Conservation (phyloP, 2,797 vertebrate genomes). For the Danio jaintianensis region DNA sequence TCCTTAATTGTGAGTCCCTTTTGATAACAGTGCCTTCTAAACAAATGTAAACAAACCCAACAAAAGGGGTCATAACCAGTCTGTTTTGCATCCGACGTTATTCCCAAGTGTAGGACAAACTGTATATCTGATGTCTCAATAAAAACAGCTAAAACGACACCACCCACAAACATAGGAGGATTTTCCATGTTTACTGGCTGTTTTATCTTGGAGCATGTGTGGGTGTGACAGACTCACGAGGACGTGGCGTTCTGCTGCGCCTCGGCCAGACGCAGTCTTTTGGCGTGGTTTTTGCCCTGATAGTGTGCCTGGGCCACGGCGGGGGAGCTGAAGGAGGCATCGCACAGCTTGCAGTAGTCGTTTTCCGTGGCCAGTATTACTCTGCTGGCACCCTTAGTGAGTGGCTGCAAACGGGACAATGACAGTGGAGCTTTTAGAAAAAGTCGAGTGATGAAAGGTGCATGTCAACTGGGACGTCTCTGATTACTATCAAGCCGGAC, state of each 20-base stretch:
- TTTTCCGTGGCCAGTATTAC: slow-evolving; percentile 98
- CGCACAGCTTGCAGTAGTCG: slow-evolving; percentile 98
- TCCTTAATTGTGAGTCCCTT: too few species aligned
- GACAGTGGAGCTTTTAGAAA: slow-evolving; percentile 41
- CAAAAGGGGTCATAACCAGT: background rate
- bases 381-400: slow-evolving; percentile 86
- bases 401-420: slow-evolving; percentile 69
- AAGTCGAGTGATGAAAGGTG: slow-evolving; percentile 20
- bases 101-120: background rate
- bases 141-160: background rate
- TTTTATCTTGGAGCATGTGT: background rate
- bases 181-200: background rate
- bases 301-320: slow-evolving; percentile 98
- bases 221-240: slow-evolving; percentile 81
- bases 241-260: slow-evolving; percentile 86
- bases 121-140: slow-evolving; percentile 2
- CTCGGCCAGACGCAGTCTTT: slow-evolving; percentile 92
- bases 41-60: background rate
- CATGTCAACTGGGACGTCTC: slow-evolving; percentile 14
- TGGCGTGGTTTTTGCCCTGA: slow-evolving; percentile 97
- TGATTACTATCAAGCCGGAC: slow-evolving; percentile 53
- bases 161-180: background rate
- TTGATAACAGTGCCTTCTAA: too few species aligned
- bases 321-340: slow-evolving; percentile 95
- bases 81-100: background rate